Evolutionary conservation across 2,888 invertebrate species (phyloP).

Genomic region (Coecobrya sp.): DNA sequence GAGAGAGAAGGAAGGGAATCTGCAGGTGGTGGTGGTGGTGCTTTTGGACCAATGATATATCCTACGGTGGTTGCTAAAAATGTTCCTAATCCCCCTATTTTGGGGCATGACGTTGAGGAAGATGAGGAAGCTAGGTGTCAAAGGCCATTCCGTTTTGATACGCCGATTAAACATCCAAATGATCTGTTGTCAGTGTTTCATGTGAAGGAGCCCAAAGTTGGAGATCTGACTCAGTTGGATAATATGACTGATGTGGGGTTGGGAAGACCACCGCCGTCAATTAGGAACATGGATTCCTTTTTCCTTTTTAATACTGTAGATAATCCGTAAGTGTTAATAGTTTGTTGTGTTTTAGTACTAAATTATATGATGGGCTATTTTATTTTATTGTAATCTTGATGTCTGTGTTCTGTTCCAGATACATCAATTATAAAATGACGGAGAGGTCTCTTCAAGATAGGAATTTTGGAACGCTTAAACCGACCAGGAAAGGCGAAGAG

Average conservation of each 20-base stretch:
- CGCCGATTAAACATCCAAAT: constrained; percentile 84
- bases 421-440: constrained; percentile 82
- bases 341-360: too few relatives aligned
- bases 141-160: constrained; percentile 71
- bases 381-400: background rate
- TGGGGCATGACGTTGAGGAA: constrained; percentile 65
- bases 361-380: background rate
- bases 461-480: constrained; percentile 75
- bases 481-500: constrained; percentile 79
- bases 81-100: constrained; percentile 36
- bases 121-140: constrained; percentile 53
- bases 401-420: constrained; percentile 70
- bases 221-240: constrained; percentile 81
- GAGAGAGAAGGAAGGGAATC: constrained; percentile 28
- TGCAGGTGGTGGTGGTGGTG: background rate
- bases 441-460: constrained; percentile 75
- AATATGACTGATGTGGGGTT: constrained; percentile 81
- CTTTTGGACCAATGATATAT: constrained; percentile 47
- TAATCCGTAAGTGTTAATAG: constrained; percentile 82
- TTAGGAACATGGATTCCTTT: constrained; percentile 85
- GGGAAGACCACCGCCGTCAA: constrained; percentile 79
- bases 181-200: constrained; percentile 84
- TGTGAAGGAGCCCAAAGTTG: constrained; percentile 80
- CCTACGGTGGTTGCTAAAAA: constrained; percentile 74
- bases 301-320: constrained; percentile 85